Conservation (phyloP, 2,797 vertebrate genomes). For the Falco biarmicus region DNA sequence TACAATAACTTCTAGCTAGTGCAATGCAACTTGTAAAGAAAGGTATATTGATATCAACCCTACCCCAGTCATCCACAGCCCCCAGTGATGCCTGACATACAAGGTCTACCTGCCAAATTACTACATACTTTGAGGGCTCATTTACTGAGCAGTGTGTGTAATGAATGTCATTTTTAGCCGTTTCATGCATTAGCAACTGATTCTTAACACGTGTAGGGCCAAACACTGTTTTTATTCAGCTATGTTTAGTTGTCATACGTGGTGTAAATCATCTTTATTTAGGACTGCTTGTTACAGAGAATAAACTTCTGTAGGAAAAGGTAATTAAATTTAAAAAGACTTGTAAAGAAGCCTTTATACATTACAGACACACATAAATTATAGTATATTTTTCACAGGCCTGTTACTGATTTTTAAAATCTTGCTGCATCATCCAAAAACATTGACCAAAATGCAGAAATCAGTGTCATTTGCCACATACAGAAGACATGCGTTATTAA, state of each 20-base stretch:
- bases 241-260: background rate
- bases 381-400: background rate
- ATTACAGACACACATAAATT: background rate
- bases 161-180: background rate
- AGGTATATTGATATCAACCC: background rate
- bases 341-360: background rate
- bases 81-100: background rate
- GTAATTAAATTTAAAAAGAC: background rate
- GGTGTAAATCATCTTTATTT: background rate
- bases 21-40: background rate
- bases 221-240: background rate
- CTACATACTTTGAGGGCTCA: background rate
- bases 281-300: background rate
- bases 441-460: background rate
- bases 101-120: background rate
- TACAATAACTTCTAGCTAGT: background rate
- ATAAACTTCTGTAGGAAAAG: background rate
- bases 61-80: background rate
- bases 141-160: background rate
- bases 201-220: background rate
- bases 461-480: background rate
- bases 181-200: background rate
- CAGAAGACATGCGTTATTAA: background rate
- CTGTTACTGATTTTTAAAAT: background rate
- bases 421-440: background rate